A percentile compares a stretch with the other conserved stretches of the same genome.
Conservation (phyloP, 2,888 invertebrate genomes). For the Pammene aurita region DNA sequence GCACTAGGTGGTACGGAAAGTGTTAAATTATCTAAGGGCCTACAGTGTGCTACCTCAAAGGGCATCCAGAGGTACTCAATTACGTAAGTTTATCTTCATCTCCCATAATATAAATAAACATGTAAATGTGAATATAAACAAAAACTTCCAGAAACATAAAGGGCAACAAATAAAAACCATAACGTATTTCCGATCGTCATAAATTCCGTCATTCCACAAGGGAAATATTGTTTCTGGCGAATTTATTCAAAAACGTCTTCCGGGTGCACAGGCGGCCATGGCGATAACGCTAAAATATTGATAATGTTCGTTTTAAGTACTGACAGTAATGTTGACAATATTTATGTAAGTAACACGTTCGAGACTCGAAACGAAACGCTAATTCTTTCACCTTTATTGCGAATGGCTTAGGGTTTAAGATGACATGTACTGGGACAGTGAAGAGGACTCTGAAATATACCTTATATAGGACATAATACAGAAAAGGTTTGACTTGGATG, state of each 20-base stretch:
- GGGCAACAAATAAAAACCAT: constrained; percentile 37
- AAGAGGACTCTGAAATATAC: too few relatives aligned
- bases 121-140: constrained; percentile 25
- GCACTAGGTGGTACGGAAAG: too few relatives aligned
- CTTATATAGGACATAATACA: too few relatives aligned
- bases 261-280: constrained; percentile 40
- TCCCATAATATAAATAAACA: not conserved
- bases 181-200: constrained; percentile 41
- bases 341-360: not conserved
- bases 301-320: constrained; percentile 53
- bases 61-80: not conserved
- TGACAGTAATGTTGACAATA: constrained; percentile 26
- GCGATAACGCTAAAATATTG: constrained; percentile 63
- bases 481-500: too few relatives aligned
- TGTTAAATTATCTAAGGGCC: too few relatives aligned
- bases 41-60: too few relatives aligned
- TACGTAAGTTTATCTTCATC: not conserved
- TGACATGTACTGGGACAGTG: too few relatives aligned
- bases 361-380: not conserved
- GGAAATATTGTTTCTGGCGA: constrained; percentile 53
- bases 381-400: too few relatives aligned
- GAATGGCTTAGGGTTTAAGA: too few relatives aligned
- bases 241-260: constrained; percentile 46
- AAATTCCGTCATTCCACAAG: constrained; percentile 45
- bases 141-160: constrained; percentile 27